Evolutionary conservation across 2,888 invertebrate species (phyloP), one percentile per base, ranked within the genome.

Genomic region (Drosophila pseudotalamancana): DNA sequence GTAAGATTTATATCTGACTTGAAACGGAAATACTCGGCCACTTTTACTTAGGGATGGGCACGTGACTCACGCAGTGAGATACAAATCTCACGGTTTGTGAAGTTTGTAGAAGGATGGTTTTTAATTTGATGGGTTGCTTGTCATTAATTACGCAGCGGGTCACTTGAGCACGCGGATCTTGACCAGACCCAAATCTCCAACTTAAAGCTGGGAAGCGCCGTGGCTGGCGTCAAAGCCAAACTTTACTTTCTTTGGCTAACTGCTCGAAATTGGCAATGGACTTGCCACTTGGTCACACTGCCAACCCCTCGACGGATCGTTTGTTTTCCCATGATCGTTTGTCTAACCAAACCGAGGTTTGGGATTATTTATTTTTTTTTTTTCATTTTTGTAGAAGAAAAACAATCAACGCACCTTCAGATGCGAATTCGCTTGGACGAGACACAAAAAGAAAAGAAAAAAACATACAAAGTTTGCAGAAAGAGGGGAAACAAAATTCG

Each of bases 111-210:
- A 46, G 45, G 77, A 72, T 66, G 59, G 55, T 25, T 40, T 53
- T 72, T 18, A 46, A 61, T 72, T 54, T 40, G 23, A 53, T 32
- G 54, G 51, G 46, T 55, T 35, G 50, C 21, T 51, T 77, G 63
- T 70, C 80, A 85, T 81, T 81, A 81, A 81, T 87, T 85, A 81
- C 80, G 50, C 87, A 80, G 87, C 87, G 43, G 72, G 85, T 57
- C 76, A 87, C 87, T 81, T 78, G 76, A 82, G 67, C 87, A 81
- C 87, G 87, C 46, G 32, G 51, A 45, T 45, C 31, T 19, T 19
- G 9, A 37, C 23, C 32, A 25, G 39, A 25, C 46, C 21, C 29
- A 18, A 39, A 40, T 31, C 45, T 14, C 37, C 23, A 16, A 43
- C 45, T 12, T 32, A 31, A 25, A 12, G 27, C 16, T 50, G 16